Evolutionary conservation across 2,113 vertebrate species (phyloP).

Genomic region (Dipodomys stephensi): DNA sequence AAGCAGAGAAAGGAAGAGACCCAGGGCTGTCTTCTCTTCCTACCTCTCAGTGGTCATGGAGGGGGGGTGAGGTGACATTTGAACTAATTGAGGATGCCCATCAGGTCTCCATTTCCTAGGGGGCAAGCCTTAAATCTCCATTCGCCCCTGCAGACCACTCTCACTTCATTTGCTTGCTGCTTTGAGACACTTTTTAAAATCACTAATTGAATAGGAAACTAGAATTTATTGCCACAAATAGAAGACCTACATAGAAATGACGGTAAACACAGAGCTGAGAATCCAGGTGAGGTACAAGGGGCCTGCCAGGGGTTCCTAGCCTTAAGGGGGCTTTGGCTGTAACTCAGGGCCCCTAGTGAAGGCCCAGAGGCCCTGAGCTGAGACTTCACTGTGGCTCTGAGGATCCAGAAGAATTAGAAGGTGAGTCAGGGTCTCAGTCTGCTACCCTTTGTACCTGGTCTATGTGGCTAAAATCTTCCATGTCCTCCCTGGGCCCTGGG

Average conservation of each 20-base stretch:
- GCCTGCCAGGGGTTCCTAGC: not conserved
- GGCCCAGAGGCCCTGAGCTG: accelerated
- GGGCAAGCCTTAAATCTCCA: not conserved
- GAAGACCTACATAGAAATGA: not conserved
- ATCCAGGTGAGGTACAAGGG: accelerated
- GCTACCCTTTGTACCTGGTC: not conserved
- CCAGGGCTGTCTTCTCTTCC: not conserved
- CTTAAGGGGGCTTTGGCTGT: accelerated
- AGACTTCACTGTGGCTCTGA: not conserved
- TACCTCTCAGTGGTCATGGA: not conserved
- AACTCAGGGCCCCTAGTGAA: accelerated
- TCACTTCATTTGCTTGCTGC: not conserved
- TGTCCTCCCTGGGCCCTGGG: not conserved
- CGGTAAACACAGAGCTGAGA: not conserved
- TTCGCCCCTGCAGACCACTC: accelerated
- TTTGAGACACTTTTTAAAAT: not conserved
- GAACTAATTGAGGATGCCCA: no score
- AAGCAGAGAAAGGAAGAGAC: no score
- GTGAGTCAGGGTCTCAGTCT: not conserved
- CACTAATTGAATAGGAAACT: not conserved
- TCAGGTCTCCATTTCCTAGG: not conserved
- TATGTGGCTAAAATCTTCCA: not conserved
- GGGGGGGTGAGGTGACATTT: accelerated
- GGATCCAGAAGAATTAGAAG: not conserved
- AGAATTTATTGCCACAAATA: not conserved